Conservation (phyloP, 2,888 invertebrate species). For the Dichetophora obliterata region DNA sequence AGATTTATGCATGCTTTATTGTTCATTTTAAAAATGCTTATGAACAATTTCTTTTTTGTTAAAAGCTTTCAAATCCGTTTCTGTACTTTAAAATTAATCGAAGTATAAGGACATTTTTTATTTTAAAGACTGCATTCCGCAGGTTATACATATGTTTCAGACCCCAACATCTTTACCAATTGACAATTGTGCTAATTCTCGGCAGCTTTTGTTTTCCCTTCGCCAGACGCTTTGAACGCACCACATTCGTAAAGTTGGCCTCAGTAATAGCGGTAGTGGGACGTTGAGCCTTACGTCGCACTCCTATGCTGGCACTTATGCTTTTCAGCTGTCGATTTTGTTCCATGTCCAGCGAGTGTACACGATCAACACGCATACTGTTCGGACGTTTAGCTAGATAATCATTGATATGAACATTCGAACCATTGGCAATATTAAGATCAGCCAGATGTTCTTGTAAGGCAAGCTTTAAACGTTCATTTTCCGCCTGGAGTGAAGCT, state of each 20-base stretch:
- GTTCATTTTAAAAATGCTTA: too few species aligned
- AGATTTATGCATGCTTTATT: too few species aligned
- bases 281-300: slow-evolving; percentile 52
- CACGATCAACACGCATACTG: slow-evolving; percentile 68
- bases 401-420: slow-evolving; percentile 62
- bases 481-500: slow-evolving; percentile 72
- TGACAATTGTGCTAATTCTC: slow-evolving; percentile 53
- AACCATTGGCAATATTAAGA: slow-evolving; percentile 71
- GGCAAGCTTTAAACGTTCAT: slow-evolving; percentile 74
- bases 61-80: too few species aligned
- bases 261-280: slow-evolving; percentile 69
- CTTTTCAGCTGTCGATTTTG: slow-evolving; percentile 54
- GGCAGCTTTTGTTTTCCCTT: slow-evolving; percentile 57
- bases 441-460: slow-evolving; percentile 76
- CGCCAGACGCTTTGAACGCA: slow-evolving; percentile 65
- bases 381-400: slow-evolving; percentile 63
- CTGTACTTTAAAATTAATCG: too few species aligned
- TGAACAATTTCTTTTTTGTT: too few species aligned
- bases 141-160: too few species aligned
- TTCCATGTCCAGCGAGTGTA: slow-evolving; percentile 58
- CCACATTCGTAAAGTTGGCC: slow-evolving; percentile 74
- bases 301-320: slow-evolving; percentile 49
- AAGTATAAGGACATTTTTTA: too few species aligned
- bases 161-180: slow-evolving; percentile 34
- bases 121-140: too few species aligned